Evolutionary conservation across 2,797 vertebrate species (phyloP).

Genomic region (Gymnocypris eckloni): DNA sequence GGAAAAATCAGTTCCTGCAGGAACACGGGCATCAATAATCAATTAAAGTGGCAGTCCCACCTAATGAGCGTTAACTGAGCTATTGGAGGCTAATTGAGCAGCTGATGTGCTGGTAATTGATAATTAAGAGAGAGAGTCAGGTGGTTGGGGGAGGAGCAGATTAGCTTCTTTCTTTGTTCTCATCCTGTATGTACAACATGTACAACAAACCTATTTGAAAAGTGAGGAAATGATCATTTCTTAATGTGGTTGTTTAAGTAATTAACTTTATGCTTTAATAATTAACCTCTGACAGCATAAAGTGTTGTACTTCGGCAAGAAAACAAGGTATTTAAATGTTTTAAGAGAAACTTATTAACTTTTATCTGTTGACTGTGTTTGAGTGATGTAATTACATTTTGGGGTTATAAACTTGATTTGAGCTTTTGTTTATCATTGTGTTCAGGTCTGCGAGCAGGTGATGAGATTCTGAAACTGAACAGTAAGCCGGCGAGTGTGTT

Average conservation of each 20-base stretch:
- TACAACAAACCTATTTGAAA: not conserved
- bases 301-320: not conserved
- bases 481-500: constrained; percentile 81
- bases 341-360: not conserved
- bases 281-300: not conserved
- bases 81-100: constrained; percentile 65
- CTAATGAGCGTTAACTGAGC: constrained; percentile 66
- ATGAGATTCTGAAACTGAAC: constrained; percentile 91
- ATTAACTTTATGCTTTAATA: constrained; percentile 12
- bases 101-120: constrained; percentile 70
- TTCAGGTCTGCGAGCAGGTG: constrained; percentile 88
- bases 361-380: not conserved
- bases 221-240: not conserved
- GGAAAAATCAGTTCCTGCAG: constrained; percentile 50
- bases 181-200: not conserved
- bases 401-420: not conserved
- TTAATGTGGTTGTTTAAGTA: not conserved
- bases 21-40: constrained; percentile 39
- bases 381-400: not conserved
- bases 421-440: not conserved
- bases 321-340: constrained; percentile 4
- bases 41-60: constrained; percentile 63
- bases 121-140: constrained; percentile 58
- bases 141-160: constrained; percentile 75
- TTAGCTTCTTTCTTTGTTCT: constrained; percentile 49